A percentile compares a stretch with the other conserved stretches of the same genome.
phyloP scores from a whole-genome alignment of 1,140 invertebrate species.

The Bactericera cockerelli region DNA sequence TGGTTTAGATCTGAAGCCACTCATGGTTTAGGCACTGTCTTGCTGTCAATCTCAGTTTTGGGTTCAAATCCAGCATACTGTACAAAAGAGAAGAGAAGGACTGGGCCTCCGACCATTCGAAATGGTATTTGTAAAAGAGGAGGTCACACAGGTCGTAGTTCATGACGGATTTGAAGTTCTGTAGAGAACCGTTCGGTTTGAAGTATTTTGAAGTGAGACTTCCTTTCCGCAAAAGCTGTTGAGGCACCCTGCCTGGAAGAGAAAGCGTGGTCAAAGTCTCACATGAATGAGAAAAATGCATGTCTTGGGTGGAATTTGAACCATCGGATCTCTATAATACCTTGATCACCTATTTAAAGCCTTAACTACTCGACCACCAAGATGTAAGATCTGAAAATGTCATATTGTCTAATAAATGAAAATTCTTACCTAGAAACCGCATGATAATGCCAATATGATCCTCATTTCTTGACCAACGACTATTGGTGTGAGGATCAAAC shows the following conservation, averaged over 20 bases:
- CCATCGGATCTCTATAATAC: too few relatives aligned
- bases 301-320: too few relatives aligned
- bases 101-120: constrained; percentile 38
- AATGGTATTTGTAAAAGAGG: constrained; percentile 51
- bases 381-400: too few relatives aligned
- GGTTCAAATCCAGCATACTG: constrained; percentile 56
- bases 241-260: constrained; percentile 46
- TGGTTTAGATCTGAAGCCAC: constrained; percentile 33
- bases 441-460: constrained; percentile 60
- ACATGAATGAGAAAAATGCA: too few relatives aligned
- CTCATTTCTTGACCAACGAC: constrained; percentile 39
- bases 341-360: too few relatives aligned
- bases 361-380: too few relatives aligned
- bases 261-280: too few relatives aligned
- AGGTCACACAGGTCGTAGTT: constrained; percentile 50
- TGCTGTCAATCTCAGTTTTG: constrained; percentile 41
- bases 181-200: constrained; percentile 43
- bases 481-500: constrained; percentile 53
- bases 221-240: constrained; percentile 40
- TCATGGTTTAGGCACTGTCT: constrained; percentile 41
- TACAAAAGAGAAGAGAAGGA: constrained; percentile 46
- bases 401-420: too few relatives aligned
- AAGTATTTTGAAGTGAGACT: constrained; percentile 54
- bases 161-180: constrained; percentile 47
- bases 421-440: constrained; percentile 35